These are phyloP conservation scores for Phallusia fumigata DNA, from an alignment of 23 tunicate species.

Conservation along the genomic window DNA sequence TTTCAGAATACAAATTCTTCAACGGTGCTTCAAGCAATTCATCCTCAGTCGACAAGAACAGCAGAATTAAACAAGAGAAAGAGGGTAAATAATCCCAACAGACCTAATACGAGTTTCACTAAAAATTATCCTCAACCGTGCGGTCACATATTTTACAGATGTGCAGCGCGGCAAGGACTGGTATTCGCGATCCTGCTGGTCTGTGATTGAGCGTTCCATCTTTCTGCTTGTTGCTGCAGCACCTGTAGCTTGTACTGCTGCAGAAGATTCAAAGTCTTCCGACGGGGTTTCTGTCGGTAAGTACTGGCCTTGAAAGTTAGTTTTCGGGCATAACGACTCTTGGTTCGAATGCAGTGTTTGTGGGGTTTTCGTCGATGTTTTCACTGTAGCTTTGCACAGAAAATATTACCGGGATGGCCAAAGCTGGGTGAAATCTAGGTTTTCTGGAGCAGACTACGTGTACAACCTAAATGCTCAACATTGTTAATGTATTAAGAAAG, in stretches of 20 bases:
- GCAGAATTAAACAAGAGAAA: background rate
- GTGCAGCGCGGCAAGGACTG: slow-evolving; percentile 11
- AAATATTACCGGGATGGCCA: no score
- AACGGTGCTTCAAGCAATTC: background rate
- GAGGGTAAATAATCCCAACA: background rate
- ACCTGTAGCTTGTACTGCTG: slow-evolving; percentile 15
- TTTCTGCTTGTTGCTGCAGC: slow-evolving; percentile 47
- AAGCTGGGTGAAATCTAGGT: no score
- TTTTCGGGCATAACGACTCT: no score
- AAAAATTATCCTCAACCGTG: background rate
- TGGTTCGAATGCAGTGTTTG: no score
- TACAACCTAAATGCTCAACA: no score
- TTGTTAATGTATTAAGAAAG: no score
- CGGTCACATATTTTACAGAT: background rate
- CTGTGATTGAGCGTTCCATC: slow-evolving; percentile 46
- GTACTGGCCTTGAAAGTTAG: no score
- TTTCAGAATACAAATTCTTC: slow-evolving; percentile 5
- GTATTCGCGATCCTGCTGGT: slow-evolving; percentile 28
- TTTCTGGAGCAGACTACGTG: no score
- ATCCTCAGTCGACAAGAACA: background rate
- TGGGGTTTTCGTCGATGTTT: no score
- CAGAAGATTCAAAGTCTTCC: no score
- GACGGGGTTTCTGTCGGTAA: no score
- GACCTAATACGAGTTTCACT: background rate
- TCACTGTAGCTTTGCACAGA: no score